A percentile compares a stretch with the other conserved stretches of the same genome.
phyloP scores from a whole-genome alignment of 2,797 vertebrate genomes.

The Phataginus tricuspis region DNA sequence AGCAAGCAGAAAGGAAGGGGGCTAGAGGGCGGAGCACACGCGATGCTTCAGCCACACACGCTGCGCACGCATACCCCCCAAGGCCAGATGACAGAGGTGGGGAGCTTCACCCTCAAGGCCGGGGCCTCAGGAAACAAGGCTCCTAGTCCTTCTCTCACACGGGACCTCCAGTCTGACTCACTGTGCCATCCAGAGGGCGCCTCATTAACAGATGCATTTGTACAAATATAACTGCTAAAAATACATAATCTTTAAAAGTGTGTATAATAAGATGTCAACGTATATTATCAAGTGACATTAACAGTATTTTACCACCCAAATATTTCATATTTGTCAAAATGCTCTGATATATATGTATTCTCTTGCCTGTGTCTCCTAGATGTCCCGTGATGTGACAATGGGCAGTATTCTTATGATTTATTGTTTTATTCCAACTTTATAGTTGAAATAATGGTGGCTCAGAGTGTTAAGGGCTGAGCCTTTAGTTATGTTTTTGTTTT shows the following conservation, averaged over 20 bases:
- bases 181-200: not conserved
- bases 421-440: not conserved
- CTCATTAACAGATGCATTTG: not conserved
- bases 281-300: not conserved
- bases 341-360: not conserved
- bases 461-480: not conserved
- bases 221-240: not conserved
- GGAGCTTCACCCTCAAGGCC: not conserved
- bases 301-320: not conserved
- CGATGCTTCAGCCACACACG: not conserved
- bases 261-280: not conserved
- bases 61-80: not conserved
- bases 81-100: not conserved
- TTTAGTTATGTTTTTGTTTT: not conserved
- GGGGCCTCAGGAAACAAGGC: not conserved
- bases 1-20: conserved; percentile 44
- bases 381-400: not conserved
- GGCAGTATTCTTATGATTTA: not conserved
- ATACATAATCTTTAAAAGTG: not conserved
- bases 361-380: not conserved
- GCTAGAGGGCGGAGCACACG: not conserved
- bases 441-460: not conserved
- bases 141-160: not conserved
- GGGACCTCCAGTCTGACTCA: not conserved
- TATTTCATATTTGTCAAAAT: not conserved